Evolutionary conservation across 2,113 vertebrate genomes (phyloP), one percentile per base, ranked within the genome.

Genomic region (Corynorhinus townsendii): DNA sequence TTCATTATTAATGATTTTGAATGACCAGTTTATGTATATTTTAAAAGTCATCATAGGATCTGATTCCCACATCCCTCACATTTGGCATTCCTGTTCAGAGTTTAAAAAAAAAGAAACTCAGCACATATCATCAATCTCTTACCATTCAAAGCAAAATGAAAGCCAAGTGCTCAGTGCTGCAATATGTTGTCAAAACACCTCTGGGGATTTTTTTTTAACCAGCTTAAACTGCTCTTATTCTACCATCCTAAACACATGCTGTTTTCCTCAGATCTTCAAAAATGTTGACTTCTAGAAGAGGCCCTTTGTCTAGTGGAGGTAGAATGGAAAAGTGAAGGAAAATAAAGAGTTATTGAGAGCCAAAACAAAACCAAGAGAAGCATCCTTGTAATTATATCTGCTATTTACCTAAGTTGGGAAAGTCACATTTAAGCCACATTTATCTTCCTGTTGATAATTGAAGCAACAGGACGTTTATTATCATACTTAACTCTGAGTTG

Each of bases 161-260:
- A 94, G 89, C 52, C 72, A 93, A 88, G 47, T 11, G 56, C 33
- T 85, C 35, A 72, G 19, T 20, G 22, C 73, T 85, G 52, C 88
- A 95, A 38, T 33, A 76, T 62, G 69, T n/a, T 86, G 69, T 95
- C 88, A 84, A 92, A 91, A 94, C 43, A 83, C 69, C 40, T 45
- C 20, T 15, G 40, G 47, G n/a, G 1, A 49, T 81, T 54, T 73
- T 49, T 77, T 62, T 62, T 56, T 17, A 35, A 93, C 38, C 17
- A 49, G 45, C 20, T 62, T 94, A 89, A 96, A 96, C 56, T 88
- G 28, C n/a, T 96, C 68, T 89, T 89, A 87, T 86, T 73, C 81
- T 83, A 66, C 45, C 30, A 77, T 77, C 17, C 69, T 47, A 84
- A 95, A 49, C 5, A 72, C 73, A 62, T 11, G 24, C 28, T 81